These are phyloP conservation scores for Ophonus ardosiacus DNA, from an alignment of 2,888 invertebrate genomes.

Conservation along the genomic window DNA sequence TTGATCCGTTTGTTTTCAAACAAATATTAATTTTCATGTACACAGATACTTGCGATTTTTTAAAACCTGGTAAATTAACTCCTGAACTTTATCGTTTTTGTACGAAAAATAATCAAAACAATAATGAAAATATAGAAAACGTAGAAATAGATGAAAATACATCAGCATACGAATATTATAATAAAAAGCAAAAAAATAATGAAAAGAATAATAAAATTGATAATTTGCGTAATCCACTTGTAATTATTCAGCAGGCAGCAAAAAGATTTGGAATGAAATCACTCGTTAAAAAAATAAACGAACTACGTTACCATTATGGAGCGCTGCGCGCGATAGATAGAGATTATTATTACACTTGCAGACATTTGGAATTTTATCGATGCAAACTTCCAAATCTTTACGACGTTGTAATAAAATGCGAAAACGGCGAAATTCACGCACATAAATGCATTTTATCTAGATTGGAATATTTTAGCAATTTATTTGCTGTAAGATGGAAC, in stretches of 20 bases:
- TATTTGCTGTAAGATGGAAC: conserved; percentile 89
- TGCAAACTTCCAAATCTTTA: conserved; percentile 70
- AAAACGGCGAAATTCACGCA: conserved; percentile 78
- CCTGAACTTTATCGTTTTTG: conserved; percentile 68
- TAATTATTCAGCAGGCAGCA: conserved; percentile 79
- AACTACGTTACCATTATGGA: conserved; percentile 71
- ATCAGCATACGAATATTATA: conserved; percentile 78
- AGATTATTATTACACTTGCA: conserved; percentile 60
- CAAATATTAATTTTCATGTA: conserved; percentile 85
- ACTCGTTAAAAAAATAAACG: conserved; percentile 77
- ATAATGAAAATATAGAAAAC: conserved; percentile 1
- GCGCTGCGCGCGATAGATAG: conserved; percentile 63
- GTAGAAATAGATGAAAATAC: conserved; percentile 68
- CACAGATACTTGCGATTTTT: conserved; percentile 82
- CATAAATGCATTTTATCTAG: conserved; percentile 91
- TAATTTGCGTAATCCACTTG: conserved; percentile 77
- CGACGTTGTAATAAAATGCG: conserved; percentile 73
- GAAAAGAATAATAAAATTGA: conserved; percentile 68
- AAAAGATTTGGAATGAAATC: conserved; percentile 77
- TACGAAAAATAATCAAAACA: conserved; percentile 46
- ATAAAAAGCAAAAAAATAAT: conserved; percentile 69
- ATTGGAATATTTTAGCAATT: conserved; percentile 90
- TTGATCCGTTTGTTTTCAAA: conserved; percentile 83
- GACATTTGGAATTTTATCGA: conserved; percentile 65
- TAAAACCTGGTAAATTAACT: conserved; percentile 77